phyloP scores from a whole-genome alignment of 2,113 vertebrate species.

The Neodon shergylaensis region DNA sequence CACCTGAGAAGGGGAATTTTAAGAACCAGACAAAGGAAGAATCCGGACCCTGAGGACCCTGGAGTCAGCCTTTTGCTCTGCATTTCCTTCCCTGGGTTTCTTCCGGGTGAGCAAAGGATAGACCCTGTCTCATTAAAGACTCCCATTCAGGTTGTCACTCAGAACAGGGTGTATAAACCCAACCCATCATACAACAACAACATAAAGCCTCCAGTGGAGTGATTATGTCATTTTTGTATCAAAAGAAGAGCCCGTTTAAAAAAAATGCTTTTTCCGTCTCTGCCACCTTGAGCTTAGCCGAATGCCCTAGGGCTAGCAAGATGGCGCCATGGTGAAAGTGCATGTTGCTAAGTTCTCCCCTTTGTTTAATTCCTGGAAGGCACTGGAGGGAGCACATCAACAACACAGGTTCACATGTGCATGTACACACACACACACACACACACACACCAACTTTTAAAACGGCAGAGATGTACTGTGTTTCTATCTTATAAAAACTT shows the following conservation, averaged over 20 bases:
- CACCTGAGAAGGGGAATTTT: not conserved
- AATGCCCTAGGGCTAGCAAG: not conserved
- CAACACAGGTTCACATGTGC: not conserved
- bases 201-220: not conserved
- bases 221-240: constrained; percentile 16
- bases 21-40: not conserved
- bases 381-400: not conserved
- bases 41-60: not conserved
- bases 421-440: not conserved
- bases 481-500: not conserved
- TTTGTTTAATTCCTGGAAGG: not conserved
- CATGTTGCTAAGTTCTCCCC: not conserved
- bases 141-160: not conserved
- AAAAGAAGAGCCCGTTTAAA: not conserved
- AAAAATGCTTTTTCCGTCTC: not conserved
- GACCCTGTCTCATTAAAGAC: not conserved
- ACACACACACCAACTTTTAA: not conserved
- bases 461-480: not conserved
- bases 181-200: not conserved
- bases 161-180: not conserved
- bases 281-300: not conserved
- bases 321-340: not conserved
- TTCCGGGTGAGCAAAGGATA: not conserved
- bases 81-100: not conserved
- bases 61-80: not conserved